Base-by-base conservation (phyloP, 2,888 invertebrate genomes). In the Caenorhabditis drosophilae region DNA sequence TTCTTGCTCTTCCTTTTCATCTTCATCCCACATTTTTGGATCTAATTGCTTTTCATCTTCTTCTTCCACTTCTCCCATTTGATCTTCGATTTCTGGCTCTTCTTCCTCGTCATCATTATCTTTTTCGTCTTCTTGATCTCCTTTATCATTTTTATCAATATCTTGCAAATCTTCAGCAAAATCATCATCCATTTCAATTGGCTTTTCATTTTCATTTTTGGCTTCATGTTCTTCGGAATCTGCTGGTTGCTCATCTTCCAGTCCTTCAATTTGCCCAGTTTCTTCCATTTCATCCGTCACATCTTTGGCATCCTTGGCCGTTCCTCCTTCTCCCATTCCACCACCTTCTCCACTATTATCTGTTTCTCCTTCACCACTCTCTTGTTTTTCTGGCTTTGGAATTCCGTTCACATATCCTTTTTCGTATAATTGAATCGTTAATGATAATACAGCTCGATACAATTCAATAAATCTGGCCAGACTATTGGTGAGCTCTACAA, bases 21-120 rank as follows among this genome's bases (percentile, higher is more conserved):
- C 92, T 0, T 92, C 91, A 58, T 97, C 93, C 22, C 95, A 97
- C 92, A 97, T 94, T 87, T 96, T 90, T 84, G 96, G 94, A 72
- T 96, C 94, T 2, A 91, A 87, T 74, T 96, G 91, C 20, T 91
- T 90, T 66, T 90, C 88, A 26, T 90, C 89, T 15, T 90, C 88
- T 16, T 87, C 86, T 1, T 88, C 86, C 1, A 70, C 73, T 9
- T 75, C 73, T 18, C 49, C 74, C 47, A 72, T 67, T 48, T 76
- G 70, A 62, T 77, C 77, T 40, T 71, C 72, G 1, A 63, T 55
- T n/a, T 75, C 69, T 3, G 66, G 70, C 22, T 76, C 68, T 40
- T 75, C 71, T 9, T 72, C 72, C 7, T 72, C 68, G 23, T 20
- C 20, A 38, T 55, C 58, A 36, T 59, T 68, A n/a, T 88, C 87